Conservation (phyloP, 1,140 invertebrate species). For the Drosophila takahashii region DNA sequence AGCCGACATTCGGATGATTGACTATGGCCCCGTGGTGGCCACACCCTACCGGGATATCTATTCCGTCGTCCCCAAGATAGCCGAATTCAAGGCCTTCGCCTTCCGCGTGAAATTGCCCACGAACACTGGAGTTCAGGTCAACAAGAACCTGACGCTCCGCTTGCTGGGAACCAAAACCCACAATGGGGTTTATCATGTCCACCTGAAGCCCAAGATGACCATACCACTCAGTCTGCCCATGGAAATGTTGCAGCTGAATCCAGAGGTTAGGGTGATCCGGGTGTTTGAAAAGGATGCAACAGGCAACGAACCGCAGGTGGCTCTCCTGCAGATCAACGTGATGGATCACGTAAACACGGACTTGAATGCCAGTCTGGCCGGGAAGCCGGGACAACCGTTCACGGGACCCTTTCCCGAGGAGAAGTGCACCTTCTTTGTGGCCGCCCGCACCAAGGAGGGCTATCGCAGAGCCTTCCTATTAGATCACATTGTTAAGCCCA, state of each 20-base stretch:
- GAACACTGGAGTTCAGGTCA: conserved; percentile 36
- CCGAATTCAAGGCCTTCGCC: conserved; percentile 36
- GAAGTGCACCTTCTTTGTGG: conserved; percentile 22
- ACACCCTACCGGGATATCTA: conserved; percentile 24
- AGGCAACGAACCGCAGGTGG: conserved; percentile 21
- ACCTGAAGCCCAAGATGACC: conserved; percentile 43
- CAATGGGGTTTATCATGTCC: conserved; percentile 42
- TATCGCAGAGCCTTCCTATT: conserved; percentile 60
- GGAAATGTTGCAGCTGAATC: conserved; percentile 29
- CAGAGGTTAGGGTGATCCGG: conserved; percentile 31
- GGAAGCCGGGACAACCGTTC: neutral
- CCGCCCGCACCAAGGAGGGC: conserved; percentile 43
- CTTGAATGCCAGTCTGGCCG: conserved; percentile 15
- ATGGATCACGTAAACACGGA: conserved; percentile 38
- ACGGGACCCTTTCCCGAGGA: conserved; percentile 17
- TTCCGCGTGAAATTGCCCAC: conserved; percentile 39
- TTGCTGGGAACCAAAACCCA: conserved; percentile 28
- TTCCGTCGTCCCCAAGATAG: conserved; percentile 19
- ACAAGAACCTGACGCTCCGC: conserved; percentile 38
- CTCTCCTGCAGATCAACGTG: conserved; percentile 47
- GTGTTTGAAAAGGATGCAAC: conserved; percentile 10
- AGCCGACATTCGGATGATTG: conserved; percentile 43
- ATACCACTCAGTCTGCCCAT: conserved; percentile 47
- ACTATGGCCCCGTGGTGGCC: conserved; percentile 17
- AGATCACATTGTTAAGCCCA: conserved; percentile 30